Percentiles rank a stretch among this genome's conserved stretches.
These are phyloP conservation scores for Bovichtus variegatus DNA, from an alignment of 2,797 vertebrate species.

Conservation along the genomic window DNA sequence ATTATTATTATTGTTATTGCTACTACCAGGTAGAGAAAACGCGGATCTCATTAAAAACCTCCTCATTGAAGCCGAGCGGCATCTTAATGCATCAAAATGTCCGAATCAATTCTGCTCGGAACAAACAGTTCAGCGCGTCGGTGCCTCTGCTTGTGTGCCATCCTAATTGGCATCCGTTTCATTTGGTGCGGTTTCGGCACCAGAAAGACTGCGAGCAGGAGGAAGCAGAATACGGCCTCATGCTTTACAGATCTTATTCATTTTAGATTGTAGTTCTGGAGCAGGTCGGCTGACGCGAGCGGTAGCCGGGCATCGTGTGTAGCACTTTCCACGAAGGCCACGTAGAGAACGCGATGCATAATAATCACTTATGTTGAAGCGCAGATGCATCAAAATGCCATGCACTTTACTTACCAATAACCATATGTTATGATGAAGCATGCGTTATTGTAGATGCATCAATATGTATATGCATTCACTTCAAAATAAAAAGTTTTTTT, in stretches of 20 bases:
- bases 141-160: slow-evolving; percentile 10
- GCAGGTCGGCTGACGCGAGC: background rate
- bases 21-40: background rate
- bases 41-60: slow-evolving; percentile 18
- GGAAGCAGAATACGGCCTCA: background rate
- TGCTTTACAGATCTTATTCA: background rate
- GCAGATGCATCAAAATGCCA: too few species aligned
- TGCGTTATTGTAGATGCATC: too few species aligned
- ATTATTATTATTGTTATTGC: background rate
- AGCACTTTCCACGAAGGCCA: too few species aligned
- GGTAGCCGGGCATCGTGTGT: fast-evolving
- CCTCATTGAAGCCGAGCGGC: background rate
- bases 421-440: too few species aligned
- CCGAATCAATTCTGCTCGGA: slow-evolving; percentile 18
- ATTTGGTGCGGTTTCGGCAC: slow-evolving; percentile 14
- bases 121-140: slow-evolving; percentile 33
- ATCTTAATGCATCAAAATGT: slow-evolving; percentile 27
- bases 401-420: too few species aligned
- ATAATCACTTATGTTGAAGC: too few species aligned
- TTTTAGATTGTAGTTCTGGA: background rate
- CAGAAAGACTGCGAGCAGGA: background rate
- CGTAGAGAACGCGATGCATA: too few species aligned
- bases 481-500: too few species aligned
- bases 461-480: too few species aligned
- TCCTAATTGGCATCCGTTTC: slow-evolving; percentile 38